phyloP scores from a whole-genome alignment of 2,797 vertebrate species.

The Malacoraja senta region DNA sequence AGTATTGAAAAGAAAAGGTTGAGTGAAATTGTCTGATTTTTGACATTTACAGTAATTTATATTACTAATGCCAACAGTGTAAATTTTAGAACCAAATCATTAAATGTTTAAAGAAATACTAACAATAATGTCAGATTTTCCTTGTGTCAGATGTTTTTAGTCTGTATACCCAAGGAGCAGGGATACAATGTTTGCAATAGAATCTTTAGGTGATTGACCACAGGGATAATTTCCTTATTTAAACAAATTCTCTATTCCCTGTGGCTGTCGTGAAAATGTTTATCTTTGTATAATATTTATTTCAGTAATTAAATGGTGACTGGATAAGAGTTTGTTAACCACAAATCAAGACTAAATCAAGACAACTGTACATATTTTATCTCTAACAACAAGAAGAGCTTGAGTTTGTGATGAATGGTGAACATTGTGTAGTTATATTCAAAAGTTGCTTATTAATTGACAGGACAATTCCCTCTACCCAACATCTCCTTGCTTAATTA shows the following conservation, averaged over 20 bases:
- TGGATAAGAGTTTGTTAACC: background rate
- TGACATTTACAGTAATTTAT: background rate
- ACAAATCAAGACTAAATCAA: background rate
- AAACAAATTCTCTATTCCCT: background rate
- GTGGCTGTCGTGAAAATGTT: background rate
- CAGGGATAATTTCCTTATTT: background rate
- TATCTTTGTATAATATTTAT: background rate
- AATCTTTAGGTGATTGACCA: background rate
- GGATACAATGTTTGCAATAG: background rate
- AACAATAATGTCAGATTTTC: slow-evolving; percentile 2
- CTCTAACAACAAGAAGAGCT: background rate
- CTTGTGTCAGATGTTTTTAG: slow-evolving; percentile 25
- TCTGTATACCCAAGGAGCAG: background rate
- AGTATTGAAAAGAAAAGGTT: background rate
- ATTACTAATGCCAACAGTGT: slow-evolving; percentile 23
- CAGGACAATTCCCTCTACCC: background rate
- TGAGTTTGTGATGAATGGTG: background rate
- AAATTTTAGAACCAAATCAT: slow-evolving; percentile 19
- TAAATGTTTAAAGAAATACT: slow-evolving; percentile 18
- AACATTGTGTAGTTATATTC: background rate
- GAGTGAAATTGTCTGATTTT: background rate
- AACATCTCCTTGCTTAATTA: background rate
- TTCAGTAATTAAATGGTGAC: background rate
- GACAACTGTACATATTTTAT: background rate
- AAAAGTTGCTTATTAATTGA: background rate